Evolutionary conservation across 2,113 vertebrate genomes (phyloP), one percentile per base, ranked within the genome.

Genomic region (Hypomesus transpacificus): DNA sequence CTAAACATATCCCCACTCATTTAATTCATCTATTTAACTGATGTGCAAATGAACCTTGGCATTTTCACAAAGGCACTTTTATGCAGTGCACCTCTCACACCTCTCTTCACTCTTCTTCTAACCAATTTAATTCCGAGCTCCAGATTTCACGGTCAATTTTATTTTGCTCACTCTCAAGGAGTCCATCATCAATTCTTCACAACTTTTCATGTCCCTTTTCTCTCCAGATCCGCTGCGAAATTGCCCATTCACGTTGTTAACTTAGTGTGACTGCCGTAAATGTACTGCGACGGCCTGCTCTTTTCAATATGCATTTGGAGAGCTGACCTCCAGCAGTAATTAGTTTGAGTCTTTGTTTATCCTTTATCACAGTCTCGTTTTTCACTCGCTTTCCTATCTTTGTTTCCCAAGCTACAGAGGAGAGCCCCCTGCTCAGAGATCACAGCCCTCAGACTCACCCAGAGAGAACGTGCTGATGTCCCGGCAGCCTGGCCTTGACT

Each of bases 131-230:
- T 89, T 91, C 88, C 78, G 70, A 87, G 83, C 86, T 82, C 75
- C 88, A 84, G 87, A 92, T 93, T 93, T 93, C 90, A 93, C 84
- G 91, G 91, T 90, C 91, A 92, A 90, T 92, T 93, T 91, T 91
- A 91, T 93, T 90, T 89, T 83, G 65, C 85, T 84, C 86, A 77
- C 83, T 84, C 86, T 91, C 82, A 90, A 91, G 86, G 88, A 90
- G 87, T 87, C 89, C 86, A 84, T 91, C 90, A 91, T 91, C 90
- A 90, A 91, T 92, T 91, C 88, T 90, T 91, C 89, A 88, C 88
- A 92, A 93, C 87, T 92, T 91, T 88, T 87, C 88, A 88, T 89
- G 88, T 90, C 83, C 75, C 79, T 85, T 90, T 91, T 92, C 89
- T 91, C 84, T 87, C 73, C 85, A 79, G 84, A 91, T 87, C 82